Evolutionary conservation across 1,140 invertebrate species (phyloP).

Genomic region (Drosophila ohnishii): DNA sequence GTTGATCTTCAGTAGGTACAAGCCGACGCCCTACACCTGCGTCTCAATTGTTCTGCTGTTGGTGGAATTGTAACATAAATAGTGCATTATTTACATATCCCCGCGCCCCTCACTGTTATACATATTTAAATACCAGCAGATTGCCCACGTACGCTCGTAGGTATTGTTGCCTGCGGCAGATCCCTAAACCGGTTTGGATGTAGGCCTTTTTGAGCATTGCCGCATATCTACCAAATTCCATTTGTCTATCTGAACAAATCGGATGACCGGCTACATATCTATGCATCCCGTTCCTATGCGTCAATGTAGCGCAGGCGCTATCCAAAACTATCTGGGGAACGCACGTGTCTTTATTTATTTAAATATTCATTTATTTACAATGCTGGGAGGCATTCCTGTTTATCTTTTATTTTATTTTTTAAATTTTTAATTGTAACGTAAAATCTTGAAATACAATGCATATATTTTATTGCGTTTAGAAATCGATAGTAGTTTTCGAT

Average conservation of each 20-base stretch:
- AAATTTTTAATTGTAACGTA: neutral
- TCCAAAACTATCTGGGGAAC: neutral
- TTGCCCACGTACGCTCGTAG: constrained; percentile 1
- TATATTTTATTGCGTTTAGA: neutral
- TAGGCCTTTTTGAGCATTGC: constrained; percentile 9
- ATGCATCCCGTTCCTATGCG: neutral
- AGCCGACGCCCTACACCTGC: constrained; percentile 10
- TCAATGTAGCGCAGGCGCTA: constrained; percentile 7
- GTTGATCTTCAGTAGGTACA: constrained; percentile 15
- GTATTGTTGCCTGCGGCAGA: neutral
- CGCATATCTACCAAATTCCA: constrained; percentile 4
- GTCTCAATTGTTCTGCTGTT: neutral
- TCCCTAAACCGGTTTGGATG: constrained; percentile 37
- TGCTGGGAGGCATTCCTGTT: neutral
- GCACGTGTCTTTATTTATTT: neutral
- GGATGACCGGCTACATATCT: constrained; percentile 9
- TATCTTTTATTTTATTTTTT: neutral
- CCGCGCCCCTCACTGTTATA: neutral
- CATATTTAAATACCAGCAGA: constrained; percentile 3
- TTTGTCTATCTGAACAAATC: constrained; percentile 6
- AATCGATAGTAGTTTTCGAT: constrained; percentile 25
- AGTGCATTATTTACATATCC: constrained; percentile 3
- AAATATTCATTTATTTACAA: too few relatives aligned
- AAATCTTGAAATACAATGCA: neutral
- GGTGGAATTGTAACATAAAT: neutral